Evolutionary conservation across 2,113 vertebrate genomes (phyloP).

Genomic region (Natator depressus): DNA sequence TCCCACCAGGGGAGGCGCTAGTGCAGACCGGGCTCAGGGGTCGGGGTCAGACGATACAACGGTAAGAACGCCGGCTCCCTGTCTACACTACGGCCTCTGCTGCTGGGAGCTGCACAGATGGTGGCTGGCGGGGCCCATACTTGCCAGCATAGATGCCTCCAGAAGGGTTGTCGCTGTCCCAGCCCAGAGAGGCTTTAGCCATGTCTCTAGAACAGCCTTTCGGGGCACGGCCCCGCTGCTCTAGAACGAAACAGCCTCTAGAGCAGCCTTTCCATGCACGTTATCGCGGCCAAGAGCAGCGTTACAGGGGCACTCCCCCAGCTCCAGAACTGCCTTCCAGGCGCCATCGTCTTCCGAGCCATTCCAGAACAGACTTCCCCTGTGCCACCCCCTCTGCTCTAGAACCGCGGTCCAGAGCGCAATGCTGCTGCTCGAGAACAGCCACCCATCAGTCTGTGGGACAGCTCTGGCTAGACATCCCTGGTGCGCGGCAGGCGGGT

Average conservation of each 20-base stretch:
- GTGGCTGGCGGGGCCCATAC: background rate
- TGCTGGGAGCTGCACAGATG: background rate
- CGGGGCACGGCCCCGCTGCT: too few relatives aligned
- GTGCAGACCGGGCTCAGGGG: background rate
- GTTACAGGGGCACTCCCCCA: too few relatives aligned
- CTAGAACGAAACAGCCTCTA: too few relatives aligned
- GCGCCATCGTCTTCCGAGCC: too few relatives aligned
- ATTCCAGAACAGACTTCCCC: too few relatives aligned
- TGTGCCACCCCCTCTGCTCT: background rate
- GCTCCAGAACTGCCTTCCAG: too few relatives aligned
- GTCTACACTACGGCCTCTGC: background rate
- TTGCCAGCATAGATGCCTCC: background rate
- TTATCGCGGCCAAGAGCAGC: too few relatives aligned
- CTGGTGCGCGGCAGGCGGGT: background rate
- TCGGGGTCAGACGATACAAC: background rate
- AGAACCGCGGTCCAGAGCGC: background rate
- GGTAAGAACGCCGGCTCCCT: background rate
- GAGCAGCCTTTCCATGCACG: background rate
- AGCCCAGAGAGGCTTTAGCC: background rate
- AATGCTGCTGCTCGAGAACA: background rate
- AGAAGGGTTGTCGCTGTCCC: background rate
- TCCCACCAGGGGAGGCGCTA: rapidly evolving
- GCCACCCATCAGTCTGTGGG: background rate
- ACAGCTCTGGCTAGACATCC: background rate
- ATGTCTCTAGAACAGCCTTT: background rate